These are phyloP conservation scores for Campoplex capitator DNA, from an alignment of 2,888 invertebrate genomes.

Conservation along the genomic window DNA sequence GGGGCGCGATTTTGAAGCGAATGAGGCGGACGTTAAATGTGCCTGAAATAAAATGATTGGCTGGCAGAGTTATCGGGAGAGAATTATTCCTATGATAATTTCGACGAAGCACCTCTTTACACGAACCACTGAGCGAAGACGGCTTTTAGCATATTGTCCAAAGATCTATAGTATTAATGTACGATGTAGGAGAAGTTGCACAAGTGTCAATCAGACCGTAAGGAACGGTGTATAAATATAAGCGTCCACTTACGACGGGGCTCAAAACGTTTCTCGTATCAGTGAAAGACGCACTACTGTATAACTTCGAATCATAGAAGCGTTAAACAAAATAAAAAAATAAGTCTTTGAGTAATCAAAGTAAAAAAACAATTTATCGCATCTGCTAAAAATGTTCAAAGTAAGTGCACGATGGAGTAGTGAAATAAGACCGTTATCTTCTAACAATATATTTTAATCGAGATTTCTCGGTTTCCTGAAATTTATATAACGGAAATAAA, in stretches of 20 bases:
- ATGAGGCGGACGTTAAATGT: background rate
- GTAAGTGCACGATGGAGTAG: slow-evolving; percentile 38
- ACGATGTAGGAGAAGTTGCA: slow-evolving; percentile 47
- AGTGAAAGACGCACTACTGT: slow-evolving; percentile 14
- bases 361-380: background rate
- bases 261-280: slow-evolving; percentile 37
- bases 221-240: slow-evolving; percentile 45
- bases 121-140: background rate
- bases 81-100: background rate
- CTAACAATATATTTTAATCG: background rate
- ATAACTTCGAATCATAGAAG: background rate
- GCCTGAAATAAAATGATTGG: slow-evolving; percentile 10
- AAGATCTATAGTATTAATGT: slow-evolving; percentile 23
- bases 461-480: background rate
- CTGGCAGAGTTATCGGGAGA: background rate
- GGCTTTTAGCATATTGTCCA: background rate
- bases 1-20: background rate
- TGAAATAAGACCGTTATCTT: background rate
- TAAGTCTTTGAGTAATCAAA: background rate
- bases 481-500: background rate
- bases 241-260: slow-evolving; percentile 12
- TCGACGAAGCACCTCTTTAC: background rate
- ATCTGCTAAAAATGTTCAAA: slow-evolving; percentile 54
- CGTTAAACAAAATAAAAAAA: background rate
- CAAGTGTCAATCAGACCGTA: slow-evolving; percentile 47